phyloP scores from a whole-genome alignment of 2,888 invertebrate genomes.

The Pollenia griseotomentosa region DNA sequence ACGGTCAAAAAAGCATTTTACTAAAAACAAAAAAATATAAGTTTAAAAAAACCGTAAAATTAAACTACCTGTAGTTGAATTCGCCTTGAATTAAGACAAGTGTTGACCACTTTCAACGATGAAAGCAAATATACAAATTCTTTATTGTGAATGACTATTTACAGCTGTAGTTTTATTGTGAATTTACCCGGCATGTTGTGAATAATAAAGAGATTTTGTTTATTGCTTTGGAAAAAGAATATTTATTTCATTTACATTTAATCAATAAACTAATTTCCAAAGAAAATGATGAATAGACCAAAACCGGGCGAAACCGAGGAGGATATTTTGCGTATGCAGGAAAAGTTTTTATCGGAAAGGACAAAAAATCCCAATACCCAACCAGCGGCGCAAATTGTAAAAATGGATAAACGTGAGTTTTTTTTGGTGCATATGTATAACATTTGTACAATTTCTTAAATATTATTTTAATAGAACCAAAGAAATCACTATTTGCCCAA shows the following conservation, averaged over 20 bases:
- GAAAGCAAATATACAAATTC: too few relatives aligned
- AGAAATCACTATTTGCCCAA: slow-evolving; percentile 81
- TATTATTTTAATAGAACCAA: slow-evolving; percentile 75
- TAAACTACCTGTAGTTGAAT: too few relatives aligned
- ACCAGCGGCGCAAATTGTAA: slow-evolving; percentile 87
- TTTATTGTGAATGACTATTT: neutral
- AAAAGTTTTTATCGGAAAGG: slow-evolving; percentile 87
- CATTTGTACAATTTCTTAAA: neutral
- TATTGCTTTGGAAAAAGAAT: too few relatives aligned
- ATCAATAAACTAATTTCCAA: neutral
- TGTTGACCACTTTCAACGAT: too few relatives aligned
- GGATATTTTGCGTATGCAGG: slow-evolving; percentile 90
- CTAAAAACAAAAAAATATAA: too few relatives aligned
- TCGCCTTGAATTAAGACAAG: too few relatives aligned
- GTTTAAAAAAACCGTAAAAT: too few relatives aligned
- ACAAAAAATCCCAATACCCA: slow-evolving; percentile 85
- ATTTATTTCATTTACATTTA: too few relatives aligned
- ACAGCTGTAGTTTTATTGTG: slow-evolving; percentile 31
- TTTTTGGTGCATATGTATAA: neutral
- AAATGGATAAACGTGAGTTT: slow-evolving; percentile 79
- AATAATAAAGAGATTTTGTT: too few relatives aligned
- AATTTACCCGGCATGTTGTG: neutral
- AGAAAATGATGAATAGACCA: slow-evolving; percentile 85
- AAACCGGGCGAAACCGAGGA: slow-evolving; percentile 89
- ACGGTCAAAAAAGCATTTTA: too few relatives aligned